These are phyloP conservation scores for Euwallacea similis DNA, from an alignment of 1,140 invertebrate genomes.

Conservation along the genomic window DNA sequence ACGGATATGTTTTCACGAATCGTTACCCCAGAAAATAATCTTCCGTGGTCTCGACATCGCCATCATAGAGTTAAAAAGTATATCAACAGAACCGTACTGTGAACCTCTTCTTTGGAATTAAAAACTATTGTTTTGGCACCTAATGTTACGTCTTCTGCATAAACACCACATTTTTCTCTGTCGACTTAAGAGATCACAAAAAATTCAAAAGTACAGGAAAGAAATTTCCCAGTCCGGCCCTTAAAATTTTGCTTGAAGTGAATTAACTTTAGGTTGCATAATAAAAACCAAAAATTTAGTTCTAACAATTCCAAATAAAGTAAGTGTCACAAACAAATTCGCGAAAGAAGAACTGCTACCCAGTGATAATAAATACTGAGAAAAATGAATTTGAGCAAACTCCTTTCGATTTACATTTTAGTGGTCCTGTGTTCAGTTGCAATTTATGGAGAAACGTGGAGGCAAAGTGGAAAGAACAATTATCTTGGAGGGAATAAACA, in stretches of 20 bases:
- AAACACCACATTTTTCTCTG: too few relatives aligned
- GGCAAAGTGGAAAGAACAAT: constrained; percentile 6
- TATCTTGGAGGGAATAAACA: constrained; percentile 2
- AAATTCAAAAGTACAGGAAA: background rate
- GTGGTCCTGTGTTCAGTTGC: background rate
- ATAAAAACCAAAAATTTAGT: background rate
- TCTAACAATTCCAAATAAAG: too few relatives aligned
- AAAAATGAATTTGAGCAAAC: constrained; percentile 7
- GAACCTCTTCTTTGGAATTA: too few relatives aligned
- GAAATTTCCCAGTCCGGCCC: background rate
- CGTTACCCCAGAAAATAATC: constrained; percentile 11
- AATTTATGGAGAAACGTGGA: constrained; percentile 17
- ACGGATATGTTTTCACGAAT: constrained; percentile 15
- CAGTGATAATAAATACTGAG: too few relatives aligned
- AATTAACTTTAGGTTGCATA: background rate
- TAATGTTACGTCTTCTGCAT: too few relatives aligned
- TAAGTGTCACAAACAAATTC: too few relatives aligned
- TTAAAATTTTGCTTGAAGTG: background rate
- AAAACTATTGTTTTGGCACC: too few relatives aligned
- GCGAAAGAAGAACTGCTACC: too few relatives aligned
- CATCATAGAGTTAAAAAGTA: constrained; percentile 4
- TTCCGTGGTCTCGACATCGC: constrained; percentile 13
- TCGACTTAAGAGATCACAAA: too few relatives aligned
- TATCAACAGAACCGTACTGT: constrained; percentile 6
- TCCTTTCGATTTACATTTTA: constrained; percentile 10